Conservation (phyloP, 2,113 vertebrate genomes). For the Lepus timidus region DNA sequence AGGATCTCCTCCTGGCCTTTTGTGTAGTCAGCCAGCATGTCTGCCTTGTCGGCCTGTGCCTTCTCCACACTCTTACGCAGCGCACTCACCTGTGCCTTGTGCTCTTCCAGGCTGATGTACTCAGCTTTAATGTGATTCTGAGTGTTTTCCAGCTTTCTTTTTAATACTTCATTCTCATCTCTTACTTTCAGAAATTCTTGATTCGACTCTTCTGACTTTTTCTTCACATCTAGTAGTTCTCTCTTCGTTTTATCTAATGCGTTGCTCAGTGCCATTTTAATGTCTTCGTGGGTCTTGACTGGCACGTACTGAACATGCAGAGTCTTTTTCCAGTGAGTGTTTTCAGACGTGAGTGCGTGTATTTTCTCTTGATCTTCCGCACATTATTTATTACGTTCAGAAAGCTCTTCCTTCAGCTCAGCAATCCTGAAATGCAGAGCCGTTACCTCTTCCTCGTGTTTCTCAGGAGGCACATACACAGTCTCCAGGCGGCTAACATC, state of each 20-base stretch:
- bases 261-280: slow-evolving; percentile 86
- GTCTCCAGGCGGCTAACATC: slow-evolving; percentile 86
- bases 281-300: slow-evolving; percentile 89
- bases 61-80: slow-evolving; percentile 79
- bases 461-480: slow-evolving; percentile 87
- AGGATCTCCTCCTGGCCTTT: slow-evolving; percentile 88
- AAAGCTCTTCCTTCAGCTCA: slow-evolving; percentile 88
- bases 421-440: slow-evolving; percentile 85
- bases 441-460: slow-evolving; percentile 87
- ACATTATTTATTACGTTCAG: slow-evolving; percentile 86
- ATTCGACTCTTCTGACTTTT: slow-evolving; percentile 84
- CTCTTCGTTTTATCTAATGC: slow-evolving; percentile 88
- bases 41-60: slow-evolving; percentile 55
- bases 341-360: slow-evolving; percentile 87
- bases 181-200: slow-evolving; percentile 89
- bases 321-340: slow-evolving; percentile 86
- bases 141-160: slow-evolving; percentile 87
- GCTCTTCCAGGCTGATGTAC: slow-evolving; percentile 88
- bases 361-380: slow-evolving; percentile 87
- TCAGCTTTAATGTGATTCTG: slow-evolving; percentile 87
- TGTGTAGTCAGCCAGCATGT: slow-evolving; percentile 64
- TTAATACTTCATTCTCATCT: slow-evolving; percentile 90
- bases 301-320: slow-evolving; percentile 90
- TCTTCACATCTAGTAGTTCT: slow-evolving; percentile 89
- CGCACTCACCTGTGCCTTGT: slow-evolving; percentile 78